Evolutionary conservation across 2,888 invertebrate species (phyloP), one percentile per base, ranked within the genome.

Genomic region (Empis stercorea): DNA sequence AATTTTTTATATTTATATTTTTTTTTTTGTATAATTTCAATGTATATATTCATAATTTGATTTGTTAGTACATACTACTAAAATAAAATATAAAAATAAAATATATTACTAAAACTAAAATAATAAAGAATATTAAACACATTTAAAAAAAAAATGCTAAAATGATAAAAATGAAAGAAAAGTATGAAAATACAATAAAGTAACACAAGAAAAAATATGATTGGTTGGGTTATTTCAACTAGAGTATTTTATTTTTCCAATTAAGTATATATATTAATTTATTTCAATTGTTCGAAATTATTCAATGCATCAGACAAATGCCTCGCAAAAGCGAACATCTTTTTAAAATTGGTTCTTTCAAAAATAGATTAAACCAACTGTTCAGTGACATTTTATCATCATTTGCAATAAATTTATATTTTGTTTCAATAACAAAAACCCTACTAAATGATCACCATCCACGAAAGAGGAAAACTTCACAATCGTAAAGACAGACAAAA

Each of bases 291-390:
- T n/a, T n/a, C n/a, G n/a, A n/a, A n/a, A n/a, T n/a, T n/a, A n/a
- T n/a, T n/a, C n/a, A 34, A 17, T 37, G 50, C 43, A 51, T 54
- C 54, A 54, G 52, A 52, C 52, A 54, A 52, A 52, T 52, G 54
- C 52, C 54, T 52, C 52, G 52, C 48, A 46, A 48, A 48, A 51
- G 52, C 51, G 50, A 49, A 49, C 50, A 53, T 53, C 53, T 45
- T 48, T 27, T 50, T 27, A 40, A 50, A 48, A 44, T 43, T 15
- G 30, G 47, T 30, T 48, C 39, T 49, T 42, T 48, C 53, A 51
- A 51, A 50, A 53, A 51, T 51, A 52, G 51, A 50, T 47, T 16
- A 36, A 49, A 42, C 44, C 32, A 47, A 51, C 49, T 45, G 16
- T 48, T 51, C 51, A 51, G 51, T 51, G 49, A 53, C 49, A 45